A percentile compares a stretch with the other conserved stretches of the same genome.
Conservation (phyloP, 2,113 vertebrate genomes). For the Lanius ludovicianus region DNA sequence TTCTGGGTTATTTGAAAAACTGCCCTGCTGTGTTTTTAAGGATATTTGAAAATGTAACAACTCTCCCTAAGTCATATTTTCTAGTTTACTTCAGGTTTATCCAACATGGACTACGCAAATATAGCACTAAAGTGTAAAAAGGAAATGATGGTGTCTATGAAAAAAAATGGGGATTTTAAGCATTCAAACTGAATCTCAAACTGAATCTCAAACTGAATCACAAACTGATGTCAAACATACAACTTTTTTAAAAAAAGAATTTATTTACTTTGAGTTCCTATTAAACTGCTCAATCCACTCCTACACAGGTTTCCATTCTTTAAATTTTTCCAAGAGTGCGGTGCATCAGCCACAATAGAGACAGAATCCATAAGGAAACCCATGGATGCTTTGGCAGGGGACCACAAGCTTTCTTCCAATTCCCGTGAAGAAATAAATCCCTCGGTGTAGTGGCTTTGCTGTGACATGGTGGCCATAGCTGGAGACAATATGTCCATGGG, state of each 20-base stretch:
- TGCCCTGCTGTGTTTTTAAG: not conserved
- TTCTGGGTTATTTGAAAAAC: not conserved
- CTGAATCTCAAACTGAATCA: not conserved
- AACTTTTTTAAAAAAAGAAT: not conserved
- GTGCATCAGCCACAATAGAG: accelerated
- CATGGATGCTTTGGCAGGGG: accelerated
- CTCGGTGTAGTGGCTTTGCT: not conserved
- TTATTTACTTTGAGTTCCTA: not conserved
- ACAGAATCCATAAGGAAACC: not conserved
- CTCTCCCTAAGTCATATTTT: not conserved
- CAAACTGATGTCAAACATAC: not conserved
- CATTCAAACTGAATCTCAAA: not conserved
- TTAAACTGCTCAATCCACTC: not conserved
- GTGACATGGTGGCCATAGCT: accelerated
- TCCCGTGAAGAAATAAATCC: not conserved
- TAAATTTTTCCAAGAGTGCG: not conserved
- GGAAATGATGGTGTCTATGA: not conserved
- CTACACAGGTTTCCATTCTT: not conserved
- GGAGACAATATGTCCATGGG: accelerated
- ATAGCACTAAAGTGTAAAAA: not conserved
- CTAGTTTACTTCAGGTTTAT: not conserved
- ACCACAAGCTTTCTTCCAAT: accelerated
- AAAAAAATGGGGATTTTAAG: not conserved
- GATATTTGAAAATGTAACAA: not conserved
- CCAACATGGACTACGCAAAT: not conserved